Conservation (phyloP, 2,888 invertebrate genomes). For the Orgyia antiqua region DNA sequence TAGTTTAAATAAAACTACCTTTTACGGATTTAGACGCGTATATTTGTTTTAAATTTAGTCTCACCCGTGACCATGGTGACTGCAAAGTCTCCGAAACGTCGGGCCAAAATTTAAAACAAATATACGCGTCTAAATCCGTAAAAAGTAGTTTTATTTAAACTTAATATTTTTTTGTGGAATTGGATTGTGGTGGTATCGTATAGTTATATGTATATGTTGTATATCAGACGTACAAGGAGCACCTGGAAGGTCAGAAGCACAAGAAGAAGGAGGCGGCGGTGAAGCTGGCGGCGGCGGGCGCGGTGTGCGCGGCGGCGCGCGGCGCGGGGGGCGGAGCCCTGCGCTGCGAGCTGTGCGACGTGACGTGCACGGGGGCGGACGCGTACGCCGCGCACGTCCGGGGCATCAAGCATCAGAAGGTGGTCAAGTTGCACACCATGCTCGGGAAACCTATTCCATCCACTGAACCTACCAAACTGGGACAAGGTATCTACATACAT, state of each 20-base stretch:
- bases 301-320: slow-evolving; percentile 41
- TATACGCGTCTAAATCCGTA: no score
- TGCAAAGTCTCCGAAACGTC: no score
- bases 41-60: no score
- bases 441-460: slow-evolving; percentile 98
- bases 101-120: no score
- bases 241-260: slow-evolving; percentile 98
- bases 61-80: no score
- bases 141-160: no score
- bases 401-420: slow-evolving; percentile 98
- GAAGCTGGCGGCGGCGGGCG: slow-evolving; percentile 80
- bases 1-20: no score
- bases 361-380: slow-evolving; percentile 98
- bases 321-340: slow-evolving; percentile 74
- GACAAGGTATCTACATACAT: slow-evolving; percentile 30
- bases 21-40: no score
- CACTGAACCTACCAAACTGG: slow-evolving; percentile 93
- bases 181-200: no score
- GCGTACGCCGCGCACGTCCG: slow-evolving; percentile 99
- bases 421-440: slow-evolving; percentile 96
- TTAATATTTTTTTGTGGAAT: no score
- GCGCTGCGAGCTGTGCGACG: slow-evolving; percentile 98
- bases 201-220: background rate
- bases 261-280: slow-evolving; percentile 95
- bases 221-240: slow-evolving; percentile 85